Evolutionary conservation across 2,113 vertebrate genomes (phyloP), one percentile per base, ranked within the genome.

Genomic region (Clupea harengus): DNA sequence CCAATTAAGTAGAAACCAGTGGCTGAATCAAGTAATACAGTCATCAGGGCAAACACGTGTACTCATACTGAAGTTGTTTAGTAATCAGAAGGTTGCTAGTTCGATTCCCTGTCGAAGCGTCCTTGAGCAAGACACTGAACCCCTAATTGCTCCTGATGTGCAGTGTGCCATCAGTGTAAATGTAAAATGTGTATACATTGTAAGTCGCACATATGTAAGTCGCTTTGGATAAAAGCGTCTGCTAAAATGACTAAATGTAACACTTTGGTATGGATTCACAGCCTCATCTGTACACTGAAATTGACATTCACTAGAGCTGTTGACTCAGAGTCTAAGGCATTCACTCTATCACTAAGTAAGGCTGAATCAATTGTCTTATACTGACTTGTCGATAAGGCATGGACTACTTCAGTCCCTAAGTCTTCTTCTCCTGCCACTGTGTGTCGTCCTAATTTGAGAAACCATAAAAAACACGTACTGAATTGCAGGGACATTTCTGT

Each of bases 301-400:
- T 78, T 78, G 32, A 78, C 72, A 78, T 78, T 78, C 72, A 78
- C 72, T 44, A 39, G 72, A 28, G 72, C 72, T 78, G 72, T 78
- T 78, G 72, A 78, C 25, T 78, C 39, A 10, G 28, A 32, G 4
- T 78, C 72, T 78, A 78, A 78, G 72, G 72, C 72, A 39, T 78
- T 78, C 72, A 39, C 72, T 17, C 72, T 78, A 39, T 39, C 32
- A 78, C 32, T 78, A 78, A 78, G 54, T 78, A 44, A 78, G 72
- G 72, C 72, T 32, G 28, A 39, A 78, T 39, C 13, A 39, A 78
- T 44, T 78, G 25, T 32, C 67, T 32, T 15, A 78, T 44, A 32
- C 11, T 78, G 60, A 64, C 22, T 64, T 39, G 39, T 39, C 39
- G 39, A 39, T 39, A 78, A 78, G 72, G 72, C 72, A 78, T 78